Base-by-base conservation (phyloP, 2,888 invertebrate genomes). In the Odontocerum albicorne region DNA sequence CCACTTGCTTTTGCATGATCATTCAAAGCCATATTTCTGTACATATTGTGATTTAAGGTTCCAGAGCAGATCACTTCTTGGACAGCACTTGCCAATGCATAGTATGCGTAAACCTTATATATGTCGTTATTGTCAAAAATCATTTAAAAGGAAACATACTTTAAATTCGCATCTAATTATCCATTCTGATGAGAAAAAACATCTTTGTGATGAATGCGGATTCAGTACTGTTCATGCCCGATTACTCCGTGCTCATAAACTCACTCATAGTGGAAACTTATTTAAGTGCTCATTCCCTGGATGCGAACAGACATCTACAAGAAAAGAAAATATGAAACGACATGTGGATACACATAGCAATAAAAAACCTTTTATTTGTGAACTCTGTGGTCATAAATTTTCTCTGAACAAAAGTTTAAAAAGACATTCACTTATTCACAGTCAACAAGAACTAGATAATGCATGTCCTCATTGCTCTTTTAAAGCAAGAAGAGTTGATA, bases 61-160 rank as follows among this genome's bases (percentile, higher is more conserved):
- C 62, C 72, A 72, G 49, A 77, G 77, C 0, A 71, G 75, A 36
- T 74, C 77, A 2, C 72, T 75, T 16, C 63, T 80, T 1, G 68
- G 69, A 21, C 66, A 75, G 6, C 81, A 81, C 62, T 66, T 74
- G n/a, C 81, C 81, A 1, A 79, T 78, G 57, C 81, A 82, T 61
- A 77, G 77, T 1, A 71, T 69, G 2, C 73, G 74, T 51, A 79
- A 78, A 15, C 81, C 81, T 1, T 80, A 74, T 64, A 69, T 72
- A 0, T 81, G 80, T 60, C 68, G 70, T 2, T 70, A 74, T 22
- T 81, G 81, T 62, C 67, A 70, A 10, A 72, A 74, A 57, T 77
- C 76, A 1, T 82, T 82, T 64, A 82, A 81, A 61, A 81, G 81
- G 81, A 81, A 81, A 46, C 80, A 81, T 63, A 79, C 80, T 0